phyloP scores from a whole-genome alignment of 1,140 invertebrate species.

The Drosophila guanche region DNA sequence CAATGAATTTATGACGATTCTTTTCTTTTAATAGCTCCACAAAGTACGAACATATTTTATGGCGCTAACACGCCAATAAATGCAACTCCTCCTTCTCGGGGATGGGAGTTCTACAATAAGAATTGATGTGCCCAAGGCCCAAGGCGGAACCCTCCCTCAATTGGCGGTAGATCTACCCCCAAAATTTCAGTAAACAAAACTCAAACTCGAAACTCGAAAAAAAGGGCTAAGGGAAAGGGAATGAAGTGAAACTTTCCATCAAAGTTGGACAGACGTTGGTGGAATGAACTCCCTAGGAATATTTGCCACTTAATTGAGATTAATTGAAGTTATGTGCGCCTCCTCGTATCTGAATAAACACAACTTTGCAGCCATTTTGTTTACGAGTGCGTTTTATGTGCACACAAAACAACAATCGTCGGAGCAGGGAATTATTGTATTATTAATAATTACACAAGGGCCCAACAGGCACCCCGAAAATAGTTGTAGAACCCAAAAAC shows the following conservation, averaged over 20 bases:
- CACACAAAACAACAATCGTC: slow-evolving; percentile 33
- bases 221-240: slow-evolving; percentile 63
- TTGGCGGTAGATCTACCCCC: slow-evolving; percentile 28
- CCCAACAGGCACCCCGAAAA: slow-evolving; percentile 60
- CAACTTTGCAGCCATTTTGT: slow-evolving; percentile 73
- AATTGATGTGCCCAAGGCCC: slow-evolving; percentile 67
- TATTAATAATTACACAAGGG: slow-evolving; percentile 72
- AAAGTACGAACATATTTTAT: slow-evolving; percentile 48
- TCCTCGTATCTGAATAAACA: slow-evolving; percentile 64
- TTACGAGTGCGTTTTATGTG: slow-evolving; percentile 73
- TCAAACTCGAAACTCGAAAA: neutral
- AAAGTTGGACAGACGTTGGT: slow-evolving; percentile 1
- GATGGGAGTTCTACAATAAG: slow-evolving; percentile 33
- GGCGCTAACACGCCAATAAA: slow-evolving; percentile 62
- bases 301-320: slow-evolving; percentile 78
- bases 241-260: slow-evolving; percentile 48
- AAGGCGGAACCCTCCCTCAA: slow-evolving; percentile 52
- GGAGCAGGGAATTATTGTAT: slow-evolving; percentile 41
- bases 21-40: neutral
- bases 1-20: neutral
- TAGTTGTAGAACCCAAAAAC: slow-evolving; percentile 33
- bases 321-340: slow-evolving; percentile 71
- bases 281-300: slow-evolving; percentile 22
- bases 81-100: slow-evolving; percentile 21
- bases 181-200: slow-evolving; percentile 16